phyloP scores from a whole-genome alignment of 2,797 vertebrate species.

The Psittacula derbiana region DNA sequence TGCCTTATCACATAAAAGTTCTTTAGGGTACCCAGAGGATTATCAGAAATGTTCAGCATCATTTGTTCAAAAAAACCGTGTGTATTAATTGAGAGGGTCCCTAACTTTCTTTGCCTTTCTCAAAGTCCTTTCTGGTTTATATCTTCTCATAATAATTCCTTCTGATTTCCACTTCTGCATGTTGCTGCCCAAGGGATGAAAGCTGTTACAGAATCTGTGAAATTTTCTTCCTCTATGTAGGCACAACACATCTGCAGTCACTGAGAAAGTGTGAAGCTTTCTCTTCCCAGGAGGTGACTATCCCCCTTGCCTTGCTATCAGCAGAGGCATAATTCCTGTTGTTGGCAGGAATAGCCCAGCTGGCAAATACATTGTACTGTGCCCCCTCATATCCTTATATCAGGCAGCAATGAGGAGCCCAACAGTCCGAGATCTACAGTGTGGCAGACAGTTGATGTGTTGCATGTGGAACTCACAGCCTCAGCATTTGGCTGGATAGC shows the following conservation, averaged over 20 bases:
- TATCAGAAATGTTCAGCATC: neutral
- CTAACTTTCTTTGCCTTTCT: neutral
- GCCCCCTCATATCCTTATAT: neutral
- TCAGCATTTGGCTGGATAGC: rapidly evolving
- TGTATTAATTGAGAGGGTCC: neutral
- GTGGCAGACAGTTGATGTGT: neutral
- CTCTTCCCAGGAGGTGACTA: neutral
- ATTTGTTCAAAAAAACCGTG: neutral
- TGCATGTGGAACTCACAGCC: neutral
- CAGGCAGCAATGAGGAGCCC: neutral
- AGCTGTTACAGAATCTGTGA: neutral
- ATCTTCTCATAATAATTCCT: neutral
- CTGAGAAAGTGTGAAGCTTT: neutral
- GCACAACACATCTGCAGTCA: neutral
- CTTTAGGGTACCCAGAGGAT: neutral
- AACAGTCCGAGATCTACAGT: neutral
- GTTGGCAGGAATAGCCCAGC: neutral
- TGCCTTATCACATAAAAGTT: neutral
- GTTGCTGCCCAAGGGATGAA: neutral
- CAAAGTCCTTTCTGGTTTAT: neutral
- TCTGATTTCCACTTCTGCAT: neutral
- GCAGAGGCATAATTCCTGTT: neutral
- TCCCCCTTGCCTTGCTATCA: neutral
- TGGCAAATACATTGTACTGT: neutral
- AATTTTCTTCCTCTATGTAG: neutral